phyloP scores from a whole-genome alignment of 2,113 vertebrate genomes.

The Phylloscopus trochilus region DNA sequence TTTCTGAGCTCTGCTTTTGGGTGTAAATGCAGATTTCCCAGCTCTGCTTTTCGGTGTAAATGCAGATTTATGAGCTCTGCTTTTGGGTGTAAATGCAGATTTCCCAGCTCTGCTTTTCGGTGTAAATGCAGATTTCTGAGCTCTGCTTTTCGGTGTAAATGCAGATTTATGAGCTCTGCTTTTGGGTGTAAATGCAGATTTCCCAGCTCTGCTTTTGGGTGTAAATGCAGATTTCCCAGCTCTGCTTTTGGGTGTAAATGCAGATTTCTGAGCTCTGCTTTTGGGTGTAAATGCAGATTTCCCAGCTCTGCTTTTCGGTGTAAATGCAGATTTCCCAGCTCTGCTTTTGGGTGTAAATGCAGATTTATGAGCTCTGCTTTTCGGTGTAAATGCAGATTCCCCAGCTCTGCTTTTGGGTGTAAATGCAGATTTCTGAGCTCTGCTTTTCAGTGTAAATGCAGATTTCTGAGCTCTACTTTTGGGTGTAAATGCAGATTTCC shows the following conservation, averaged over 20 bases:
- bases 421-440: not conserved
- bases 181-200: accelerated
- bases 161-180: not conserved
- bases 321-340: no score
- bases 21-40: not conserved
- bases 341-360: not conserved
- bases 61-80: no score
- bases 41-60: not conserved
- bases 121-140: no score
- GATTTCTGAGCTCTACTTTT: not conserved
- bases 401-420: not conserved
- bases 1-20: not conserved
- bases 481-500: accelerated
- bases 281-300: not conserved
- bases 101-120: not conserved
- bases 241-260: not conserved
- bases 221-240: not conserved
- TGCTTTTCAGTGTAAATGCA: not conserved
- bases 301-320: not conserved
- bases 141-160: not conserved
- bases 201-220: not conserved
- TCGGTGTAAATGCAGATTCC: accelerated
- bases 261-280: no score
- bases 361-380: not conserved
- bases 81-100: not conserved